A percentile compares a stretch with the other conserved stretches of the same genome.
Evolutionary conservation across 2,113 vertebrate species (phyloP).

Genomic region (Clinocottus analis): DNA sequence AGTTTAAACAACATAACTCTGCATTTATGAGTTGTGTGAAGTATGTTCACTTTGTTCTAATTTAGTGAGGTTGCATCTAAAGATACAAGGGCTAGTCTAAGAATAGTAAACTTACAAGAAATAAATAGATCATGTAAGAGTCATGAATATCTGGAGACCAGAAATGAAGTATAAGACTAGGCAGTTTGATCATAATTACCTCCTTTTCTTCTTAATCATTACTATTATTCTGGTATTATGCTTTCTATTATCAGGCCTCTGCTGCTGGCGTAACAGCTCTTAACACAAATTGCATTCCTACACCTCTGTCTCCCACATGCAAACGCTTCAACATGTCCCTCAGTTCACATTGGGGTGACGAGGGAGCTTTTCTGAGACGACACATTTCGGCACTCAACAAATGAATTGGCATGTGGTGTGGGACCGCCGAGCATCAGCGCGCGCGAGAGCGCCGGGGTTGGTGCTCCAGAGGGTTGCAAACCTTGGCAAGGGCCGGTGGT

Average conservation of each 20-base stretch:
- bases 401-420: slow-evolving; percentile 45
- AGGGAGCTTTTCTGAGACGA: slow-evolving; percentile 32
- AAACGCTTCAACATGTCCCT: slow-evolving; percentile 31
- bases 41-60: slow-evolving; percentile 52
- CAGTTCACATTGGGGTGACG: slow-evolving; percentile 32
- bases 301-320: slow-evolving; percentile 34
- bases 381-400: slow-evolving; percentile 52
- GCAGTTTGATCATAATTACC: neutral
- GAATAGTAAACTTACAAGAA: slow-evolving; percentile 27
- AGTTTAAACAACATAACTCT: slow-evolving; percentile 50
- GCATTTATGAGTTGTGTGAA: slow-evolving; percentile 22
- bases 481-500: slow-evolving; percentile 60
- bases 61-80: slow-evolving; percentile 40
- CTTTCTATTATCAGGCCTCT: neutral
- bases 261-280: slow-evolving; percentile 14
- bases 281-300: slow-evolving; percentile 35
- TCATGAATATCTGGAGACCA: too few species aligned
- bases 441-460: slow-evolving; percentile 3
- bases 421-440: slow-evolving; percentile 1
- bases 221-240: neutral
- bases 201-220: neutral
- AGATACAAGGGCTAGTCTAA: slow-evolving; percentile 29
- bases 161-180: neutral
- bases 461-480: slow-evolving; percentile 42
- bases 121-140: neutral